Evolutionary conservation across 2,113 vertebrate genomes (phyloP).

Genomic region (Harpagus bidentatus): DNA sequence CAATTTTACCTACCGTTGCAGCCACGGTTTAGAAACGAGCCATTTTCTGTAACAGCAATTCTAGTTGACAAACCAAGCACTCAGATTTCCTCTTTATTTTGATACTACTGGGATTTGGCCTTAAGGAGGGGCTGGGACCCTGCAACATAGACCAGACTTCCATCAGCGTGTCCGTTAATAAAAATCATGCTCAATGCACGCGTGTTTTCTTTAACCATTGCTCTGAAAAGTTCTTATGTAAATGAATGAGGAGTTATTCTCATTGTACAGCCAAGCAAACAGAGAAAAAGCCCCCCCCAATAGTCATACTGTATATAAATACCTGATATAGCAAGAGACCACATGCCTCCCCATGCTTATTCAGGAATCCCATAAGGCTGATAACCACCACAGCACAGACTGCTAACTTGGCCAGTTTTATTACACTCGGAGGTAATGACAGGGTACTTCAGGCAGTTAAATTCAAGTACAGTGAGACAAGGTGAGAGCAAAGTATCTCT

Average conservation of each 20-base stretch:
- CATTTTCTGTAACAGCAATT: background rate
- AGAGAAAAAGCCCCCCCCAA: background rate
- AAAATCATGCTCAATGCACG: background rate
- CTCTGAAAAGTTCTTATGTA: background rate
- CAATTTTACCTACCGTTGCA: background rate
- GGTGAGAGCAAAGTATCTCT: background rate
- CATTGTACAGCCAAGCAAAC: background rate
- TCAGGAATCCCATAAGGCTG: background rate
- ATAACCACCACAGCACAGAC: accelerated
- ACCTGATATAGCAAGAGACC: background rate
- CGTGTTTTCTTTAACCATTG: background rate
- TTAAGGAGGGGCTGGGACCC: background rate
- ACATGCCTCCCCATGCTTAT: accelerated
- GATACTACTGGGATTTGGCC: background rate
- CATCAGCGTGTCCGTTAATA: accelerated
- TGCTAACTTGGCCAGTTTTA: background rate
- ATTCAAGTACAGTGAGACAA: background rate
- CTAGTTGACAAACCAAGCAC: background rate
- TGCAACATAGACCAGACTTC: background rate
- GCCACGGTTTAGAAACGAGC: background rate
- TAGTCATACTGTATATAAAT: background rate
- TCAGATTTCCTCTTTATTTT: background rate
- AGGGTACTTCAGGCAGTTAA: background rate
- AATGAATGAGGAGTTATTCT: background rate
- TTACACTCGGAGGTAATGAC: background rate